Evolutionary conservation across 2,888 invertebrate species (phyloP), one percentile per base, ranked within the genome.

Genomic region (Keiferia lycopersicella): DNA sequence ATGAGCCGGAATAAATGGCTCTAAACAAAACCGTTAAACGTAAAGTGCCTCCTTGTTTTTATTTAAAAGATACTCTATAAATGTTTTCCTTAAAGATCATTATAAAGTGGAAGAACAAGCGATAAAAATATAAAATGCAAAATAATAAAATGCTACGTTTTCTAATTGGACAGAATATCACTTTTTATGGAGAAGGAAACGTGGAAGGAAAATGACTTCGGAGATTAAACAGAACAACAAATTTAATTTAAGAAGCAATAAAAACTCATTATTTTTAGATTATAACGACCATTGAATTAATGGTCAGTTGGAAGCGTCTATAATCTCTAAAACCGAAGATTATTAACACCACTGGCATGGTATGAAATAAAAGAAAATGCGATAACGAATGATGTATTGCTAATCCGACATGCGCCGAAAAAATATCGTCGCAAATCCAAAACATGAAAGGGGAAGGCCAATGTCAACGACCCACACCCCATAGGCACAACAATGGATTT

Each of bases 381-480:
- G 81, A 84, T 86, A 83, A 85, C 34, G 73, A 80, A 77, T 84
- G 81, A 86, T 81, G 76, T 83, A 87, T 85, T 83, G 79, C 78
- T 86, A 87, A 88, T 87, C 84, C 74, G 83, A 85, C 81, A 79
- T 78, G 73, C 76, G 79, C 81, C 79, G 82, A 84, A 85, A 56
- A 87, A 87, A 84, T 85, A 82, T 83, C 77, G 79, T 80, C 80
- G 83, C 88, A 82, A 88, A 87, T 86, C 80, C 76, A 74, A 80
- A 84, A 79, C 74, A 81, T 78, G 79, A 83, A 79, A 79, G 87
- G 77, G 88, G 87, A 86, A 83, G 81, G 84, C 86, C 84, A 86
- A 88, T 88, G 91, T 91, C 91, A 91, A 88, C 80, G 91, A 91
- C 90, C 91, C 73, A 80, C 83, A 82, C 85, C 86, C 87, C 83